These are phyloP conservation scores for Paradisaea rubra DNA, from an alignment of 2,113 vertebrate species.

Conservation along the genomic window DNA sequence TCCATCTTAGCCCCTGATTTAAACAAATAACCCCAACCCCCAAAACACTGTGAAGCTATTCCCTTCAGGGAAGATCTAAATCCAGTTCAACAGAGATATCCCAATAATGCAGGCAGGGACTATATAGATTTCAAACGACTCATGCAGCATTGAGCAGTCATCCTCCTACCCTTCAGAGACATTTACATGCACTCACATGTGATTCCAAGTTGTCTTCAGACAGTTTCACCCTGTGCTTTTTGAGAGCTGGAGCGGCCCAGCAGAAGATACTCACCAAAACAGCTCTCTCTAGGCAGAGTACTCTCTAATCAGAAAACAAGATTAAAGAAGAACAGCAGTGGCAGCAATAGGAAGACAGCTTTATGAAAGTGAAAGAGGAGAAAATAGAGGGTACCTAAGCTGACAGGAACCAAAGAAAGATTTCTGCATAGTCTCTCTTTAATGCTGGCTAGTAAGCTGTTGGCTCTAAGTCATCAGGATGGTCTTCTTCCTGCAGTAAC, in stretches of 20 bases:
- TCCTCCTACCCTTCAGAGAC: neutral
- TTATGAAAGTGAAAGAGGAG: conserved; percentile 47
- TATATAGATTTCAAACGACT: neutral
- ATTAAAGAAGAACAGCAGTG: conserved; percentile 2
- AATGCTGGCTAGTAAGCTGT: neutral
- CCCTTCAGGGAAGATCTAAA: neutral
- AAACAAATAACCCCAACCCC: neutral
- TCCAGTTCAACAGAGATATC: neutral
- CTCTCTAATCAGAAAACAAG: conserved; percentile 18
- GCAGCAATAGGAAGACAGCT: neutral
- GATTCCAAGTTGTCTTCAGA: neutral
- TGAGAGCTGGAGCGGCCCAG: neutral
- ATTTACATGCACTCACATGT: neutral
- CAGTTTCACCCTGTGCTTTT: neutral
- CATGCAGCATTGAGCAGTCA: neutral
- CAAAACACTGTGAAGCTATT: neutral
- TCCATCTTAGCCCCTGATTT: neutral
- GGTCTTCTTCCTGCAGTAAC: neutral
- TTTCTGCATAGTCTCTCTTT: neutral
- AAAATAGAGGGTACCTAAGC: neutral
- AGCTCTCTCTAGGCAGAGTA: neutral
- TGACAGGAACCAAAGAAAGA: neutral
- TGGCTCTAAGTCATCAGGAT: neutral
- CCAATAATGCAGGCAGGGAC: neutral
- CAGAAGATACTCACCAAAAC: neutral